Base-by-base conservation (phyloP, 2,888 invertebrate species). In the Agelastica alni region DNA sequence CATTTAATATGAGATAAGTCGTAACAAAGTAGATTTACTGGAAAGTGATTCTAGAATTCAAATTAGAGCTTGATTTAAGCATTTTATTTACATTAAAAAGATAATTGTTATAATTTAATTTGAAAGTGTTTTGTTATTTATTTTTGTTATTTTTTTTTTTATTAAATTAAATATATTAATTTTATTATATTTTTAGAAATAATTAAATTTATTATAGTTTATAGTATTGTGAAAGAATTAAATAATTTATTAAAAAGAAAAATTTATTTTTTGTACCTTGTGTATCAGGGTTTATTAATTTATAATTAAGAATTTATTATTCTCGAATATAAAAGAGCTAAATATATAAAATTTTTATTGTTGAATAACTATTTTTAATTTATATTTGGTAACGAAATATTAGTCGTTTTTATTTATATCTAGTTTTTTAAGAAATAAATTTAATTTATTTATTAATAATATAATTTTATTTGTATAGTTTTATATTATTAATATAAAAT, bases 251-350 rank as follows among this genome's bases (percentile, higher is more conserved):
- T 37, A 20, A 64, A 76, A 83, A 83, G 80, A 80, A 83, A 75
- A 78, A 79, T 82, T 81, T 52, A 78, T 75, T 81, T 81, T 75
- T 74, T 80, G 81, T 86, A 85, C 85, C 85, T 86, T 86, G 84
- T 81, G 85, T 85, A 85, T 86, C 81, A 85, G 85, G 83, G 83
- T 81, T 82, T 79, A 81, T 84, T 79, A 79, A 85, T 81, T 82
- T 70, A 69, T 66, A 75, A n/a, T n/a, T n/a, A n/a, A n/a, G n/a
- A n/a, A n/a, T n/a, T n/a, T n/a, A n/a, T n/a, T n/a, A n/a, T n/a
- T n/a, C n/a, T n/a, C n/a, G n/a, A n/a, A n/a, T n/a, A n/a, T n/a
- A n/a, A n/a, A n/a, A n/a, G n/a, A n/a, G n/a, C n/a, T n/a, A n/a
- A n/a, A n/a, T n/a, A n/a, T n/a, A n/a, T n/a, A n/a, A n/a, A n/a